These are phyloP conservation scores for Patella ulyssiponensis DNA, from an alignment of 2,888 invertebrate genomes.

Conservation along the genomic window DNA sequence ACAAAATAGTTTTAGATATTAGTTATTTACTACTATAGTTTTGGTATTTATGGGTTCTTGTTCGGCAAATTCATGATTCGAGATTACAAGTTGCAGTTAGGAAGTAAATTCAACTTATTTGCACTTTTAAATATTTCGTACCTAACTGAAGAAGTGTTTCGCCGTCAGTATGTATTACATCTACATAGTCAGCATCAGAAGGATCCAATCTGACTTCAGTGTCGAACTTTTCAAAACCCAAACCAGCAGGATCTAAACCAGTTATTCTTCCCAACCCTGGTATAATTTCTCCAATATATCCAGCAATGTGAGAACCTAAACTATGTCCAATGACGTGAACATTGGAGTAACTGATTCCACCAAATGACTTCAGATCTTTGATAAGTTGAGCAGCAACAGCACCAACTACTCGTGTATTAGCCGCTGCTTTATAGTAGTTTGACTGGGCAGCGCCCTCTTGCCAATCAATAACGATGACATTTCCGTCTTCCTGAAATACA, in stretches of 20 bases:
- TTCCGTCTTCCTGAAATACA: constrained; percentile 20
- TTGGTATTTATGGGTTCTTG: too few relatives aligned
- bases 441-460: constrained; percentile 21
- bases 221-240: constrained; percentile 90
- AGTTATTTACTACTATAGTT: too few relatives aligned
- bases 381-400: constrained; percentile 31
- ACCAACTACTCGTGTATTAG: constrained; percentile 33
- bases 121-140: background rate
- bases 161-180: constrained; percentile 89
- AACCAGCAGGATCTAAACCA: constrained; percentile 86
- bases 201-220: constrained; percentile 85
- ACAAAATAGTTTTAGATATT: too few relatives aligned
- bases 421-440: constrained; percentile 36
- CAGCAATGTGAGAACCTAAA: constrained; percentile 1
- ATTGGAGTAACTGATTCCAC: constrained; percentile 7
- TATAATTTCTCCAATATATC: background rate
- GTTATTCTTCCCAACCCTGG: background rate
- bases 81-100: too few relatives aligned
- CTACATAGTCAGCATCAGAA: constrained; percentile 86
- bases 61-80: too few relatives aligned
- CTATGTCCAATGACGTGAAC: constrained; percentile 1
- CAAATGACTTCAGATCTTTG: constrained; percentile 10
- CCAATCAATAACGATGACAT: constrained; percentile 35
- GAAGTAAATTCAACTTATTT: too few relatives aligned
- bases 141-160: constrained; percentile 19